These are phyloP conservation scores for Agriopis aurantiaria DNA, from an alignment of 2,888 invertebrate genomes.

Conservation along the genomic window DNA sequence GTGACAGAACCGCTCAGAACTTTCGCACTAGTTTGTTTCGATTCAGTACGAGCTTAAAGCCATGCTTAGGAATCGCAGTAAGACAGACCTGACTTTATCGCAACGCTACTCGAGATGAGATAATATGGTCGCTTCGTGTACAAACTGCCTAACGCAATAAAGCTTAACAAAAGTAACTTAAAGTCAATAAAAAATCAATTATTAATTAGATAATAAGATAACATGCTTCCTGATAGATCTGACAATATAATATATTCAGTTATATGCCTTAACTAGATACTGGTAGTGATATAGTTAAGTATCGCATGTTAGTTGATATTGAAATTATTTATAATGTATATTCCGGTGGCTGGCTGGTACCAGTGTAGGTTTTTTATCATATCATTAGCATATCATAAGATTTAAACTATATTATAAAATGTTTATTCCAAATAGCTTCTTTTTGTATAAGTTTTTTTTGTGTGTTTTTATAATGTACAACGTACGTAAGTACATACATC, in stretches of 20 bases:
- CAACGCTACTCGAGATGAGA: background rate
- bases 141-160: slow-evolving; percentile 14
- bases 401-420: slow-evolving; percentile 61
- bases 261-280: slow-evolving; percentile 81
- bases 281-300: slow-evolving; percentile 79
- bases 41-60: no score
- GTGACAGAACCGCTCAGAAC: no score
- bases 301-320: slow-evolving; percentile 74
- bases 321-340: slow-evolving; percentile 56
- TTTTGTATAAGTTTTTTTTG: slow-evolving; percentile 23
- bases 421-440: slow-evolving; percentile 54
- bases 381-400: slow-evolving; percentile 84
- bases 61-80: no score
- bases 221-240: slow-evolving; percentile 85
- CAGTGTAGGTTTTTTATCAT: slow-evolving; percentile 84
- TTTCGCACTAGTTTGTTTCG: no score
- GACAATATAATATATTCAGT: slow-evolving; percentile 82
- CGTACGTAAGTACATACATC: background rate
- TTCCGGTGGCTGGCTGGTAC: slow-evolving; percentile 74
- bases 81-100: no score
- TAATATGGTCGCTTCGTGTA: background rate
- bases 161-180: slow-evolving; percentile 52
- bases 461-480: slow-evolving; percentile 3
- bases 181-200: slow-evolving; percentile 81
- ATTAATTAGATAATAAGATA: slow-evolving; percentile 79